Evolutionary conservation across 2,888 invertebrate species (phyloP), one percentile per base, ranked within the genome.

Genomic region (Eupithecia pulchellata): DNA sequence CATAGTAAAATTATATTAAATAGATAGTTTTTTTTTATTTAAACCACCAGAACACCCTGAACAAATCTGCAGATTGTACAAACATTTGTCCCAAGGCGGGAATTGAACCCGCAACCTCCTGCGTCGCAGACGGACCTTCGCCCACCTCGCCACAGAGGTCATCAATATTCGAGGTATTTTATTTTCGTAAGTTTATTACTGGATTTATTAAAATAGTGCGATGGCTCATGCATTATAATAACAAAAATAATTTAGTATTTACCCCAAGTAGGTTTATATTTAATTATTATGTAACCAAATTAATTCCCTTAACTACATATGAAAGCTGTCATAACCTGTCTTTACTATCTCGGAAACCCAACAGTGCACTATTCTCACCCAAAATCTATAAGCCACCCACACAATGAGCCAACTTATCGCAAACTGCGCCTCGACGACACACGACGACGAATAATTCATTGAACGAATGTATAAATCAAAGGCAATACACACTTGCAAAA

Each of bases 391-490:
- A 79, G 72, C 76, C 76, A 69, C 68, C 66, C 60, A 70, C 75
- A 75, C 75, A 75, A 62, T 68, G 64, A 77, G 80, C 79, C 83
- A 83, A 84, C 83, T 85, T 89, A 91, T 88, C 89, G 81, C 79
- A 77, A 83, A 88, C 82, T 84, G 87, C 83, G 82, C 86, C 42
- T 47, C 20, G 87, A 85, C 88, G 91, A 89, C 90, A 86, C 81
- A 86, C 84, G 84, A 81, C 80, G 78, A 78, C 82, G 87, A 88
- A 93, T 93, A 92, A 92, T 89, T 93, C 91, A 93, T 93, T 88
- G 92, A 91, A 93, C 89, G 83, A 87, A 90, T 88, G 86, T 90
- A 92, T 93, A 92, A 93, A 93, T 93, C 92, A 93, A 89, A 89
- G 81, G 84, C 88, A 87, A 89, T 88, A 88, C 86, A 82, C 81